Conservation (phyloP, 2,797 vertebrate genomes). For the Cryptoprocta ferox region DNA sequence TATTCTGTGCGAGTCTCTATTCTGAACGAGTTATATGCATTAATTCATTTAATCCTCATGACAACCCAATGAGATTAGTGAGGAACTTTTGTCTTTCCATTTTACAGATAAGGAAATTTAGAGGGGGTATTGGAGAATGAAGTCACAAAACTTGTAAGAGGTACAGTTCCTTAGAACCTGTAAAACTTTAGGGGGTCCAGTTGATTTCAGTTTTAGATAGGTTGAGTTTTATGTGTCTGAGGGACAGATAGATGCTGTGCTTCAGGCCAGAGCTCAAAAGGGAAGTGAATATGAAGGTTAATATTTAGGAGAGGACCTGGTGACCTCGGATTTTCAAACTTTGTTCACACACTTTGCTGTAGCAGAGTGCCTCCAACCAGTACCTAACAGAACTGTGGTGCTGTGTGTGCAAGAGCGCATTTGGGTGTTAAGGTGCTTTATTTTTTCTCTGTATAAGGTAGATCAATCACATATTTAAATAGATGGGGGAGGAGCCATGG, state of each 20-base stretch:
- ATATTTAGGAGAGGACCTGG: neutral
- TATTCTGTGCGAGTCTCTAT: neutral
- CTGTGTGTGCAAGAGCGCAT: neutral
- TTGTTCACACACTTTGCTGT: neutral
- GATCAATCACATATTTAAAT: neutral
- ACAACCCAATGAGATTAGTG: neutral
- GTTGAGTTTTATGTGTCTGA: neutral
- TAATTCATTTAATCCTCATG: neutral
- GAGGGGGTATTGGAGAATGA: neutral
- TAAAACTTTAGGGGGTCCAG: neutral
- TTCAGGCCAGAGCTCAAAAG: neutral
- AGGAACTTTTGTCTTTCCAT: neutral
- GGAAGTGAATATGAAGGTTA: neutral
- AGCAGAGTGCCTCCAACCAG: neutral
- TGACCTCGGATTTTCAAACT: neutral
- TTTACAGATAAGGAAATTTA: constrained; percentile 26
- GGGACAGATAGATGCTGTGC: neutral
- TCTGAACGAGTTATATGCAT: neutral
- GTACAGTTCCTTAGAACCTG: neutral
- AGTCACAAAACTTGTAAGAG: neutral
- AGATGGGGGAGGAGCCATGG: neutral
- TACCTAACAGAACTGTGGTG: neutral
- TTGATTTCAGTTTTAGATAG: neutral
- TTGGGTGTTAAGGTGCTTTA: neutral
- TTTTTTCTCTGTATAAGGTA: neutral